These are phyloP conservation scores for Falco naumanni DNA, from an alignment of 2,797 vertebrate species.

Conservation along the genomic window DNA sequence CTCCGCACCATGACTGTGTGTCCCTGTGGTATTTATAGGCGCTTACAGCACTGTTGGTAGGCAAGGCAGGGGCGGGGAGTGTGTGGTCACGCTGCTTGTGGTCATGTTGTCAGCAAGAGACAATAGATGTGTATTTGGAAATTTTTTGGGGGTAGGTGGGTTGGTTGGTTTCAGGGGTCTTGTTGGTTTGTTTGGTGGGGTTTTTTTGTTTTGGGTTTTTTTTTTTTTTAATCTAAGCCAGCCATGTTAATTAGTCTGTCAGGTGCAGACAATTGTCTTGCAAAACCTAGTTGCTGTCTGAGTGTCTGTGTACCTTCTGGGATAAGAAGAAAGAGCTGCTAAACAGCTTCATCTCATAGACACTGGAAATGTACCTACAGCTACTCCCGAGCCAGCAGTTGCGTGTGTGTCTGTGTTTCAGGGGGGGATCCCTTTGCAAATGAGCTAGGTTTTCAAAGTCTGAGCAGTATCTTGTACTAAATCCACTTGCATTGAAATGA, in stretches of 20 bases:
- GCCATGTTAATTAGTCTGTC: neutral
- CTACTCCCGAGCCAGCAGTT: neutral
- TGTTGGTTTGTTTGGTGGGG: too few relatives aligned
- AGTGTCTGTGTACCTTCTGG: neutral
- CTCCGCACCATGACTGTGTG: rapidly evolving
- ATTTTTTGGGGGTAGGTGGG: neutral
- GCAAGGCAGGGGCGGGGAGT: neutral
- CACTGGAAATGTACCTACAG: neutral
- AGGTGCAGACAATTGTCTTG: neutral
- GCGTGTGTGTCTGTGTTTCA: neutral
- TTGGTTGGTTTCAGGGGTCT: neutral
- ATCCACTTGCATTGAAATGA: rapidly evolving
- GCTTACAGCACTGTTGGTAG: neutral
- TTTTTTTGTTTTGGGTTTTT: rapidly evolving
- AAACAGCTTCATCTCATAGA: neutral
- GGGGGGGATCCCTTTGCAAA: neutral
- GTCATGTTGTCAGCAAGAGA: neutral
- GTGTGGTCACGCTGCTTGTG: neutral
- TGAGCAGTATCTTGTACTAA: neutral
- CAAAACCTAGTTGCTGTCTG: neutral
- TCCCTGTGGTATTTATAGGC: neutral
- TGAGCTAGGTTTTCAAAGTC: neutral
- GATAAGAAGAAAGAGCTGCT: neutral
- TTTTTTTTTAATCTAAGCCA: neutral
- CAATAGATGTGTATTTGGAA: neutral